Evolutionary conservation across 2,797 vertebrate species (phyloP).

Genomic region (Antennarius maculatus): DNA sequence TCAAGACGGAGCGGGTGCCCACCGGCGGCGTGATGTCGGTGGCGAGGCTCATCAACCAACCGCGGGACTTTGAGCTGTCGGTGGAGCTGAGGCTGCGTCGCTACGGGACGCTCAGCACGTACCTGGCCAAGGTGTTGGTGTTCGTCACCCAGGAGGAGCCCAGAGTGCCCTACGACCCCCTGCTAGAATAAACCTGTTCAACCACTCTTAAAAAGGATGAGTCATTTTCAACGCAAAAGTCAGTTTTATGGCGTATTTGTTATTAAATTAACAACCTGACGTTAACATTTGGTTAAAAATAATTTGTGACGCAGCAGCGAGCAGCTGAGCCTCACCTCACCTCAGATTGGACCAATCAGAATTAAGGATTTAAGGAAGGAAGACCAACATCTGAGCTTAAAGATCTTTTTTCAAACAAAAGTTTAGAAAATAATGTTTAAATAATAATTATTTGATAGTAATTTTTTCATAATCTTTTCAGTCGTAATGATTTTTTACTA

Average conservation of each 20-base stretch:
- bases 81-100: constrained; percentile 91
- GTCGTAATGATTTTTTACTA: neutral
- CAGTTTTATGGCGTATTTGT: too few species aligned
- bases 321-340: too few species aligned
- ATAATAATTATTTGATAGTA: too few species aligned
- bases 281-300: too few species aligned
- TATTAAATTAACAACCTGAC: too few species aligned
- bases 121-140: constrained; percentile 91
- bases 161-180: constrained; percentile 59
- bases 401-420: too few species aligned
- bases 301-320: too few species aligned
- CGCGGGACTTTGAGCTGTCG: constrained; percentile 91
- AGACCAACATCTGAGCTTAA: too few species aligned
- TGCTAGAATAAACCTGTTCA: constrained; percentile 55
- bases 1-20: constrained; percentile 84
- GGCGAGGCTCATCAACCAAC: constrained; percentile 83
- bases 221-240: constrained; percentile 21
- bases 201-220: constrained; percentile 37
- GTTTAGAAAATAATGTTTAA: too few species aligned
- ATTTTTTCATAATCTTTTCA: too few species aligned
- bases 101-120: constrained; percentile 85
- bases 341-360: too few species aligned
- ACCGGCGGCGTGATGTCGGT: constrained; percentile 90
- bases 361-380: too few species aligned
- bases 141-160: constrained; percentile 90